phyloP scores from a whole-genome alignment of 2,888 invertebrate species.

The Dichetophora obliterata region DNA sequence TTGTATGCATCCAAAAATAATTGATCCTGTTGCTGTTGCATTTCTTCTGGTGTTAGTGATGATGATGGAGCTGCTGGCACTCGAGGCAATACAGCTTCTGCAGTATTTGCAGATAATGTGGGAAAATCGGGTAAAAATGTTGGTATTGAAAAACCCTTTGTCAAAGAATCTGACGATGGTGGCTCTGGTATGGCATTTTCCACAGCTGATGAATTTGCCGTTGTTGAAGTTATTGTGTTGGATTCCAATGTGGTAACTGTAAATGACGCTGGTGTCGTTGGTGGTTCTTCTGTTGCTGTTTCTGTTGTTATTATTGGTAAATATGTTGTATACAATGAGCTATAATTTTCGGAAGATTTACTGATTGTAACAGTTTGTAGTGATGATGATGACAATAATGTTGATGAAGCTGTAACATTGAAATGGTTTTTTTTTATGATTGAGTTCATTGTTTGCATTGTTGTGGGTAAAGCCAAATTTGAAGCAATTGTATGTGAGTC shows the following conservation, averaged over 20 bases:
- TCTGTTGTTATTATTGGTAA: conserved; percentile 30
- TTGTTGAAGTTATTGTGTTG: conserved; percentile 18
- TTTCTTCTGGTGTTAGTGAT: conserved; percentile 37
- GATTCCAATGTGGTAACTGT: conserved; percentile 22
- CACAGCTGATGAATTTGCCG: conserved; percentile 20
- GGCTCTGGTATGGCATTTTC: conserved; percentile 41
- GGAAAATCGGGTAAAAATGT: conserved; percentile 65
- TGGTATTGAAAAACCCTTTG: conserved; percentile 65
- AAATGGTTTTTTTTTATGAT: conserved; percentile 4
- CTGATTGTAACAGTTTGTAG: conserved; percentile 40
- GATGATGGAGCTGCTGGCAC: conserved; percentile 49
- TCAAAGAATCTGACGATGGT: conserved; percentile 60
- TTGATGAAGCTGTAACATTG: background rate
- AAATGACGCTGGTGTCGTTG: conserved; percentile 1
- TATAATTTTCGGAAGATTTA: conserved; percentile 40
- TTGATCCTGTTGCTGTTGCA: conserved; percentile 56
- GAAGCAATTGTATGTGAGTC: background rate
- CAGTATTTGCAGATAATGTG: conserved; percentile 62
- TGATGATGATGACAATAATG: conserved; percentile 21
- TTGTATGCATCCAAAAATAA: conserved; percentile 60
- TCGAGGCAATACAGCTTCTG: conserved; percentile 57
- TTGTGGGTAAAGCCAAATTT: background rate
- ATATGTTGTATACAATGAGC: conserved; percentile 7
- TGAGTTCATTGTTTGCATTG: background rate
- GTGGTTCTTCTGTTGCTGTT: conserved; percentile 19